Evolutionary conservation across 2,888 invertebrate species (phyloP), one percentile per base, ranked within the genome.

Genomic region (Magallana nippona): DNA sequence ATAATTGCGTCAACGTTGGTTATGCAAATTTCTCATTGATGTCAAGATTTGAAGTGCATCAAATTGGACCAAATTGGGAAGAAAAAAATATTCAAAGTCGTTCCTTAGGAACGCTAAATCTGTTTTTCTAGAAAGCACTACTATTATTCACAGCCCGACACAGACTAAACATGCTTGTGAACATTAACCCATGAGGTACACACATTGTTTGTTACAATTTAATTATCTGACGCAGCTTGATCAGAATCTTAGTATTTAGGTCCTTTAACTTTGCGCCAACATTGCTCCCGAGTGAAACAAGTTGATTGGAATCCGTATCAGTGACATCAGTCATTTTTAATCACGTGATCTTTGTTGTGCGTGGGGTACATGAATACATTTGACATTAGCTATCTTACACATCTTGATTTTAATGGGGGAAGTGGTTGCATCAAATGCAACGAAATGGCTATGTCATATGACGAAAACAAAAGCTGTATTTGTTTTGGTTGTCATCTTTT

Each of bases 211-310:
- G 71, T 71, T 19, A 71, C 27, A 71, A 71, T 71, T 27, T 22
- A 71, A 71, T 71, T 22, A 71, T 22, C 71, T 15, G 32, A 22
- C 2, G 15, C 63, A 71, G 15, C 15, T 13, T 27, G 71, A 71
- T 71, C 71, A 71, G 11, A 71, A 71, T 71, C 27, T 71, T 27
- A 11, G 11, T 27, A 71, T 71, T 27, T 71, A 22, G 63, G 63
- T 5, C 63, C 27, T 71, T 19, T 71, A 22, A 22, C 10, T 71
- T n/a, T 17, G 17, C 8, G 60, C 60, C 60, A n/a, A 17, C 15
- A 8, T 22, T 71, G 71, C 3, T 71, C 32, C 71, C 27, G 22
- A 27, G 32, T 71, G 62, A 62, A 27, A 71, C 22, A 71, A 71
- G 71, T 71, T 71, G 71, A 71, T 71, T 22, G n/a, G 71, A 27